phyloP scores from a whole-genome alignment of 2,113 vertebrate genomes.

The Forbesichthys agassizii region DNA sequence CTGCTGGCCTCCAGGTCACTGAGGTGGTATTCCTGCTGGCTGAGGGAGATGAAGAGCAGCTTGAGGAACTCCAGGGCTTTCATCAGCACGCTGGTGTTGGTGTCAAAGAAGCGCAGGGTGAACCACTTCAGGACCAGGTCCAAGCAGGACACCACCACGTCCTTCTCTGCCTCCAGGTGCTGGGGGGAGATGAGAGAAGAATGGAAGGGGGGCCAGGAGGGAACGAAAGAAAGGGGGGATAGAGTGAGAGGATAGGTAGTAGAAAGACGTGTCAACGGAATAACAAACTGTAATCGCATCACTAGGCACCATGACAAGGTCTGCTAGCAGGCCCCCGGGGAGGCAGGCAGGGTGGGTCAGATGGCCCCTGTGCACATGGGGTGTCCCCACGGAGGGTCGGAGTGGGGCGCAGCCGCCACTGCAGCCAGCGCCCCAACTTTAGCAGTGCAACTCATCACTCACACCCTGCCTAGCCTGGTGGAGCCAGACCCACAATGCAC shows the following conservation, averaged over 20 bases:
- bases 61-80: conserved; percentile 85
- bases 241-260: too few species aligned
- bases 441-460: conserved; percentile 76
- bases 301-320: too few species aligned
- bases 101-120: conserved; percentile 89
- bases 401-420: conserved; percentile 54
- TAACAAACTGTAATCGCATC: too few species aligned
- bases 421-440: conserved; percentile 48
- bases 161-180: conserved; percentile 86
- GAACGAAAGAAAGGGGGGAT: not conserved
- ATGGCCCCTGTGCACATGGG: conserved; percentile 75
- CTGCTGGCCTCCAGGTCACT: conserved; percentile 82
- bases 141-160: conserved; percentile 84
- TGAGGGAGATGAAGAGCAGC: conserved; percentile 79
- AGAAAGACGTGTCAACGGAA: too few species aligned
- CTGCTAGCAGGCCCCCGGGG: too few species aligned
- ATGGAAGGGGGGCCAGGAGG: not conserved
- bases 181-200: conserved; percentile 38
- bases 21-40: conserved; percentile 80
- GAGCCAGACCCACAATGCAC: too few species aligned
- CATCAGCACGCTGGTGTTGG: conserved; percentile 90
- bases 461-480: conserved; percentile 19
- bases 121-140: conserved; percentile 90
- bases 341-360: conserved; percentile 57
- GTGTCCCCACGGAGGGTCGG: conserved; percentile 62